Base-by-base conservation (phyloP, 2,113 vertebrate species). In the Austrofundulus limnaeus region DNA sequence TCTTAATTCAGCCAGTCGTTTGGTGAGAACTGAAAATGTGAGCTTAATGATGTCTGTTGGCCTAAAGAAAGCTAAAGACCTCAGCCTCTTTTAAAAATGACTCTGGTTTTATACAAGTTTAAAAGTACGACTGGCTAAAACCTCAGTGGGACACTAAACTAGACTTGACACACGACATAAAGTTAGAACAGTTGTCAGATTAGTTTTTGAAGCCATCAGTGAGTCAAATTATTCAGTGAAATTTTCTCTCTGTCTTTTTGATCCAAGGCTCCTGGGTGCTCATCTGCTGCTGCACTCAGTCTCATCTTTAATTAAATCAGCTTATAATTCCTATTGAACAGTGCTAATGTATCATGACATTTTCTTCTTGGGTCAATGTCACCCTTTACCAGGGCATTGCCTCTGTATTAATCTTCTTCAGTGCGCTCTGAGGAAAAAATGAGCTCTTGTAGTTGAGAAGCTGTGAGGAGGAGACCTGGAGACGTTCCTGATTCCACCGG, bases 251-350 rank as follows among this genome's bases (percentile, higher is more conserved):
- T 19, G 11, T 61, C 17, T 25, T 65, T 50, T 19, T 52, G 31
- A 50, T 61, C 21, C 0, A 31, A 39, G 16, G 31, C 71, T 64
- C 50, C 1, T 1, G 64, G 58, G 70, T 64, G 21, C 61, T 59
- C 59, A 56, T 73, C 50, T 25, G 23, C 59, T 8, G 12, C 76
- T 23, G 58, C 53, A 8, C 51, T 75, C 70, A 41, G 59, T 59
- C 54, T 54, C 72, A 34, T 60, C 66, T 75, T 82, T 75, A 71
- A 85, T 84, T 63, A 82, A 61, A 75, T 80, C 75, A 68, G 63
- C 57, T 80, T 70, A 76, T 78, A 53, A 77, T 54, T 82, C 72
- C 61, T 70, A 64, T 71, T 48, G 70, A 78, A 58, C 46, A 2
- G 54, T 34, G 47, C 47, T 75, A 62, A 75, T 71, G 25, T 57